These are phyloP conservation scores for Melanotaenia duboulayi DNA, from an alignment of 2,113 vertebrate genomes.

Conservation along the genomic window DNA sequence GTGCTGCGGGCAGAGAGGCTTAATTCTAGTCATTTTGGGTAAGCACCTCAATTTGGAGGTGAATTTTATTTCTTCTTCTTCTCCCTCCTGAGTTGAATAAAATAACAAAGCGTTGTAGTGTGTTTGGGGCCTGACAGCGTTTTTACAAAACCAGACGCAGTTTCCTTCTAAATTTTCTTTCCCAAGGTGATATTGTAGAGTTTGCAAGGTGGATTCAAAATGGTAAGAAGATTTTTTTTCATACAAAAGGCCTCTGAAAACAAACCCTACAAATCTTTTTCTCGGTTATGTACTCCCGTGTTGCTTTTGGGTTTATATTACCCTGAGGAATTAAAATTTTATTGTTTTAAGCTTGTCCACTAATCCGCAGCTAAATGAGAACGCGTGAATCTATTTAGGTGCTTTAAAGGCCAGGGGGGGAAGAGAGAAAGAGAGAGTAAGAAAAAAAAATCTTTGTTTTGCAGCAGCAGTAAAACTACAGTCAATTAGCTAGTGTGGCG, in stretches of 20 bases:
- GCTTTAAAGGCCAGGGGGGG: background rate
- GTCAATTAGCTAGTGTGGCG: conserved; percentile 27
- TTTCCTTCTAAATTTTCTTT: background rate
- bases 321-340: conserved; percentile 17
- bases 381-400: conserved; percentile 49
- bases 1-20: background rate
- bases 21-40: conserved; percentile 39
- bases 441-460: conserved; percentile 7
- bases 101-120: too few species aligned
- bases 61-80: too few species aligned
- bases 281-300: background rate
- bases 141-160: background rate
- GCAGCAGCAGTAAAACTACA: conserved; percentile 33
- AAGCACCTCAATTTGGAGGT: conserved; percentile 16
- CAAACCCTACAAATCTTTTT: background rate
- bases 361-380: conserved; percentile 25
- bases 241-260: background rate
- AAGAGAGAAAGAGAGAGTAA: background rate
- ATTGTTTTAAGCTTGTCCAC: conserved; percentile 37
- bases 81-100: background rate
- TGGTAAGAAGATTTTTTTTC: background rate
- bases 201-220: background rate
- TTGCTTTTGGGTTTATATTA: background rate
- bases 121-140: background rate
- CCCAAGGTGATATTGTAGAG: background rate